phyloP scores from a whole-genome alignment of 2,113 vertebrate species.

The Anhinga rufa region DNA sequence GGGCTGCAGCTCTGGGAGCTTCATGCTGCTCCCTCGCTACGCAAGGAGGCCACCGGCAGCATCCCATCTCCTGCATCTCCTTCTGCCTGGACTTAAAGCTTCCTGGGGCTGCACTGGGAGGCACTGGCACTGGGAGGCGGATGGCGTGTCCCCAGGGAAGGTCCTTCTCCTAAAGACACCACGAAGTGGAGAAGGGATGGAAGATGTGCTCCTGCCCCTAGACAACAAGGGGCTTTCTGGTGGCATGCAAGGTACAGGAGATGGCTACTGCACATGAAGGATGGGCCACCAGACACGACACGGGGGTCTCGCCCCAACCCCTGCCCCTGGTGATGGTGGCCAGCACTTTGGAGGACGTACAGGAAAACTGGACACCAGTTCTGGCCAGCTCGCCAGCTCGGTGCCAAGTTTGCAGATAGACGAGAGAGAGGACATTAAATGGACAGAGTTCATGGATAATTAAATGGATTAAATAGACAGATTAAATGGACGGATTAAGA shows the following conservation, averaged over 20 bases:
- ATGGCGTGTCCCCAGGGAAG: neutral
- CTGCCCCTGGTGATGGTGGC: neutral
- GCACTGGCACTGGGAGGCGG: neutral
- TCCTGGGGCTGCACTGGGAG: neutral
- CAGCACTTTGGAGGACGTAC: neutral
- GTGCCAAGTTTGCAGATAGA: neutral
- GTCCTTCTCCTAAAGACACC: neutral
- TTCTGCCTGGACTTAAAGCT: neutral
- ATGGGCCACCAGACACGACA: neutral
- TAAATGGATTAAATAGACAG: too few relatives aligned
- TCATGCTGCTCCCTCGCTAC: neutral
- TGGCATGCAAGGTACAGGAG: neutral
- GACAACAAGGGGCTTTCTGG: neutral
- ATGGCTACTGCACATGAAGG: rapidly evolving
- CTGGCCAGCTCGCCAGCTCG: neutral
- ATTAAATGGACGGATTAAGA: neutral
- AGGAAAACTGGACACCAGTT: neutral
- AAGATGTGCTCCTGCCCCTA: neutral
- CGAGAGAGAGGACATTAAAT: neutral
- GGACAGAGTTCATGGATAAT: too few relatives aligned
- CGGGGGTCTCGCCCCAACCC: neutral
- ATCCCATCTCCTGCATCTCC: neutral
- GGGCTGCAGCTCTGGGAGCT: neutral
- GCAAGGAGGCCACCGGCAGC: neutral
- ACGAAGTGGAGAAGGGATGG: neutral